These are phyloP conservation scores for Ceratosolen solmsi DNA, from an alignment of 1,140 invertebrate genomes.

Conservation along the genomic window DNA sequence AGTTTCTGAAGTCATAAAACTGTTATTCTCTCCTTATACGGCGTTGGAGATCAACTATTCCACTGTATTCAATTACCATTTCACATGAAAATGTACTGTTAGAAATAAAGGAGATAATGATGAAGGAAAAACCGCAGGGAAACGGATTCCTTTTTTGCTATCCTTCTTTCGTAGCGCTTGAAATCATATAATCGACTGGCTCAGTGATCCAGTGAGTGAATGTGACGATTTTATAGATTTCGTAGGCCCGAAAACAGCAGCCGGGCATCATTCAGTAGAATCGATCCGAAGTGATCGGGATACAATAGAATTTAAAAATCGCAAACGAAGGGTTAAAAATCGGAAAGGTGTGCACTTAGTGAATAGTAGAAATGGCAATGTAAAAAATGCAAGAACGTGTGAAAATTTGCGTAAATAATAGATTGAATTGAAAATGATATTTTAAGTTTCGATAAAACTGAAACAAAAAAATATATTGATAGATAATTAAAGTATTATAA, in stretches of 20 bases:
- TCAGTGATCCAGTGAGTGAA: slow-evolving; percentile 24
- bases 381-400: background rate
- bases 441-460: too few species aligned
- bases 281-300: slow-evolving; percentile 12
- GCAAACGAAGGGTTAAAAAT: background rate
- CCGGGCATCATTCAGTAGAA: background rate
- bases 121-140: too few species aligned
- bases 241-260: slow-evolving; percentile 3
- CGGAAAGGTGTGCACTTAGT: background rate
- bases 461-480: too few species aligned
- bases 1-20: background rate
- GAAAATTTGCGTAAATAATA: background rate
- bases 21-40: background rate
- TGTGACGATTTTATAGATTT: slow-evolving; percentile 44
- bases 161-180: background rate
- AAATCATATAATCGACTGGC: slow-evolving; percentile 37
- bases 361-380: background rate
- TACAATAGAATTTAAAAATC: slow-evolving; percentile 23
- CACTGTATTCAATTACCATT: background rate
- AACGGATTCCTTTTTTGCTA: background rate
- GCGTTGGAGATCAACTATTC: background rate
- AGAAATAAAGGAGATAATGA: too few species aligned
- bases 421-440: background rate
- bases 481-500: too few species aligned
- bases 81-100: too few species aligned